These are phyloP conservation scores for Julus scandinavius DNA, from an alignment of 2,888 invertebrate species.

Conservation along the genomic window DNA sequence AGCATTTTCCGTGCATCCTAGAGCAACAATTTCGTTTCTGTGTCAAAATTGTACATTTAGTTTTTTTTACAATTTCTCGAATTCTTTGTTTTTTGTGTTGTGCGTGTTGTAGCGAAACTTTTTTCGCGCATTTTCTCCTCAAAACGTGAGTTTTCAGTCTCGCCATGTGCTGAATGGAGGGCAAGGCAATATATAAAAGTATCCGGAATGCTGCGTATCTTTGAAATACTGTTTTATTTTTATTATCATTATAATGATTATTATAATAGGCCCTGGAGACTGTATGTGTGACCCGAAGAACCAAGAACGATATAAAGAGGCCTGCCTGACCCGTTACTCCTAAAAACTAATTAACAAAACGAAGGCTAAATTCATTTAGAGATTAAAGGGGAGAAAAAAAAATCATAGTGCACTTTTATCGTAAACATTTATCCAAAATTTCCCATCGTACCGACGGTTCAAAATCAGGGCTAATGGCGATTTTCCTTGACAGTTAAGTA, in stretches of 20 bases:
- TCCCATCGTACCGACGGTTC: background rate
- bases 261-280: background rate
- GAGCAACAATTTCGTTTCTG: background rate
- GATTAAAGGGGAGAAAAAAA: background rate
- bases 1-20: background rate
- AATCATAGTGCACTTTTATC: too few species aligned
- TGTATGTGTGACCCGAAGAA: background rate
- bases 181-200: background rate
- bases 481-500: constrained; percentile 29
- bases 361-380: background rate
- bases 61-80: background rate
- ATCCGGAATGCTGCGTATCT: background rate
- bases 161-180: constrained; percentile 1
- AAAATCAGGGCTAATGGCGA: background rate
- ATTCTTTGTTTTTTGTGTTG: background rate
- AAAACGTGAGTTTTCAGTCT: constrained; percentile 12
- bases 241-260: constrained; percentile 23
- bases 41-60: background rate
- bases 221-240: background rate
- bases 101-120: background rate
- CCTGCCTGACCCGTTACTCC: background rate
- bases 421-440: background rate
- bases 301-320: background rate
- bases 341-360: background rate
- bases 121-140: background rate